Conservation (phyloP, 2,113 vertebrate genomes). For the Centrocercus urophasianus region DNA sequence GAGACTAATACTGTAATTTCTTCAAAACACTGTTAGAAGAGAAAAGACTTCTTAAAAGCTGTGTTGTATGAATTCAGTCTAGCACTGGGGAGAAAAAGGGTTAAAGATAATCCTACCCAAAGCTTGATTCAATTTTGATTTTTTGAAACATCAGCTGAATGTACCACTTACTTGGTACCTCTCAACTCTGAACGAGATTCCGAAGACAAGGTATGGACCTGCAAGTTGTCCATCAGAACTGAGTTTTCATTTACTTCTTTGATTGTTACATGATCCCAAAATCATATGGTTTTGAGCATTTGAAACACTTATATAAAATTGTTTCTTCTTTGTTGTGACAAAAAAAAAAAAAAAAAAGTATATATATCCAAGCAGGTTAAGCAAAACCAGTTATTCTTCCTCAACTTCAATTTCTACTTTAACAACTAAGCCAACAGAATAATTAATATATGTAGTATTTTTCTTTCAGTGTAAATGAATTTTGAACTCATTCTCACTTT, state of each 20-base stretch:
- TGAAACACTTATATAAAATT: background rate
- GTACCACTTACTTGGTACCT: background rate
- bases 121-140: background rate
- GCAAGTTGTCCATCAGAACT: background rate
- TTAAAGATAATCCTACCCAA: background rate
- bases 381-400: background rate
- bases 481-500: background rate
- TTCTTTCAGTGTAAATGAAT: background rate
- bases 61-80: background rate
- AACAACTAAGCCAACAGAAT: background rate
- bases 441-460: background rate
- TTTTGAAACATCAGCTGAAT: background rate
- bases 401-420: background rate
- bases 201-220: background rate
- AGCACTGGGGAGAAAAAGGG: background rate
- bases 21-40: background rate
- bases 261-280: background rate
- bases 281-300: background rate
- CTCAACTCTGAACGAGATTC: background rate
- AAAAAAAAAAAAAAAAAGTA: background rate
- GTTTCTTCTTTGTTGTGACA: background rate
- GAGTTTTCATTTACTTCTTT: background rate
- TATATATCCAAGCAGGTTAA: background rate
- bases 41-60: background rate
- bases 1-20: conserved; percentile 2